A percentile compares a stretch with the other conserved stretches of the same genome.
phyloP scores from a whole-genome alignment of 2,888 invertebrate genomes.

The Thymelicus sylvestris region DNA sequence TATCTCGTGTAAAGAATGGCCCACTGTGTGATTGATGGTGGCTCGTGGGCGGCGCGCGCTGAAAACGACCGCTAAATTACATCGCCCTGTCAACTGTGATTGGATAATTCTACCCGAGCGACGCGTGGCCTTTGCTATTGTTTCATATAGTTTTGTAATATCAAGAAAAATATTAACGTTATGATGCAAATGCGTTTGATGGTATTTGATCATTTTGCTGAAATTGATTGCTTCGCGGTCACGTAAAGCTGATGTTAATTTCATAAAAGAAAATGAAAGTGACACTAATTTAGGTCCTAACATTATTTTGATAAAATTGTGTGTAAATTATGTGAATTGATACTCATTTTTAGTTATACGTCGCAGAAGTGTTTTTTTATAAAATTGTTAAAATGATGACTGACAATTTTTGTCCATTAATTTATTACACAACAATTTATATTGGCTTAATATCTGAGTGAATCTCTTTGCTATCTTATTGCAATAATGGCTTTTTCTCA shows the following conservation, averaged over 20 bases:
- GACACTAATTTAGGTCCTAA: no score
- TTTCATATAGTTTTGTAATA: slow-evolving; percentile 30
- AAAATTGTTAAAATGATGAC: no score
- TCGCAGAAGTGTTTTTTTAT: no score
- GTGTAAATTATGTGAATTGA: no score
- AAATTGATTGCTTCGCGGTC: background rate
- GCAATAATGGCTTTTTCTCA: background rate
- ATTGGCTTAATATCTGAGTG: no score
- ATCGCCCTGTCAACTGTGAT: slow-evolving; percentile 55
- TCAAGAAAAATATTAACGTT: slow-evolving; percentile 7
- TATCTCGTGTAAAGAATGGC: slow-evolving; percentile 73
- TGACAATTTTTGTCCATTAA: no score
- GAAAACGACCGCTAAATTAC: slow-evolving; percentile 74
- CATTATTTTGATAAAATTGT: no score
- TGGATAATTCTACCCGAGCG: slow-evolving; percentile 48
- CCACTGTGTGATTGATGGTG: slow-evolving; percentile 72
- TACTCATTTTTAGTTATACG: no score
- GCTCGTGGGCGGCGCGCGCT: slow-evolving; percentile 65
- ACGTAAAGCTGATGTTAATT: no score
- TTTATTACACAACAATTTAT: no score
- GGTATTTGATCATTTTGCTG: background rate
- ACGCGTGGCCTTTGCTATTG: slow-evolving; percentile 45
- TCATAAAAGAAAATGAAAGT: no score
- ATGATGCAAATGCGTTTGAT: background rate
- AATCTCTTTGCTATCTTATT: no score